Evolutionary conservation across 37 sponge, comb jelly and placozoan genomes (phyloP).

Genomic region (Cliona cf. orientalis): DNA sequence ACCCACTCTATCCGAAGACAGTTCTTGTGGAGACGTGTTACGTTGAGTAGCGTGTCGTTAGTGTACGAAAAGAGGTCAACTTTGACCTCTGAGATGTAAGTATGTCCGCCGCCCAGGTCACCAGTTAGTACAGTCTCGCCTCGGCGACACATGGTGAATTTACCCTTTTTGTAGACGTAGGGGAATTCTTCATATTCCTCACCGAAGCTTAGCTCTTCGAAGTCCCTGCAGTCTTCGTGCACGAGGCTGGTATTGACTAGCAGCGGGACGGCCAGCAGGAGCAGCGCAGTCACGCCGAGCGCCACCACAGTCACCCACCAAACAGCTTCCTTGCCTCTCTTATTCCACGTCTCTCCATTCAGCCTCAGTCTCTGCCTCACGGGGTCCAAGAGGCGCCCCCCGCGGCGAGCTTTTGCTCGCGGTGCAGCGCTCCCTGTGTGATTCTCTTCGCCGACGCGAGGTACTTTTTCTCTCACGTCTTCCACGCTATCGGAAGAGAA

Average conservation of each 20-base stretch:
- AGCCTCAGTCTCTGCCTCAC: background rate
- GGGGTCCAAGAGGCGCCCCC: background rate
- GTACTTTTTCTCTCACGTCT: background rate
- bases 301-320: constrained; percentile 47
- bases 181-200: constrained; percentile 24
- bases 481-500: background rate
- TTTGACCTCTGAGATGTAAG: constrained; percentile 1
- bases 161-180: constrained; percentile 30
- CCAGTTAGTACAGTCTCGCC: constrained; percentile 28
- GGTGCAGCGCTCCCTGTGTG: constrained; percentile 2
- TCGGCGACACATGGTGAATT: constrained; percentile 52
- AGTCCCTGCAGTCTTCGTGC: constrained; percentile 31
- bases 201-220: constrained; percentile 8
- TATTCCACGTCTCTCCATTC: background rate
- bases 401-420: too few species aligned
- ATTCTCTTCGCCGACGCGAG: constrained; percentile 16
- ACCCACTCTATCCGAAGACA: constrained; percentile 62
- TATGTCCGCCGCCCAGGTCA: constrained; percentile 18
- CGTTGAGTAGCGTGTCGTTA: constrained; percentile 18
- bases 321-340: background rate
- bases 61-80: constrained; percentile 13
- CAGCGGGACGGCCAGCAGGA: constrained; percentile 30
- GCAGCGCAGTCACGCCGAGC: constrained; percentile 23
- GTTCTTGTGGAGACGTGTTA: constrained; percentile 23
- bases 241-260: background rate